Conservation (phyloP, 2,888 invertebrate genomes). For the Phlogophora meticulosa region DNA sequence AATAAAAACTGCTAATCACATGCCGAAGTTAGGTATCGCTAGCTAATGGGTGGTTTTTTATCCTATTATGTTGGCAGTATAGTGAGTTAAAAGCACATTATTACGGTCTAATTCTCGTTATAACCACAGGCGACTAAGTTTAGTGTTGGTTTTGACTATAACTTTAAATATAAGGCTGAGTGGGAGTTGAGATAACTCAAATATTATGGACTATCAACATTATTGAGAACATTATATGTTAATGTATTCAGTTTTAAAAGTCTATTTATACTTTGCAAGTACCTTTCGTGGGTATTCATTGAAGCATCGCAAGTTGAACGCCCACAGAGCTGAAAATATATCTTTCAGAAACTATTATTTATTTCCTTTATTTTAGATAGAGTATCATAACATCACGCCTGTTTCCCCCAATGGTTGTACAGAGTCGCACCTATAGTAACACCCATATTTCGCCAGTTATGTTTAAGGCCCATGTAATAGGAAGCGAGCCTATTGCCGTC, state of each 20-base stretch:
- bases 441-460: no score
- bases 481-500: no score
- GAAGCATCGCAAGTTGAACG: not conserved
- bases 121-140: slow-evolving; percentile 27
- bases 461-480: no score
- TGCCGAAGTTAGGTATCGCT: slow-evolving; percentile 41
- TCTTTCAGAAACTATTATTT: not conserved
- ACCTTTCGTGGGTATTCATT: slow-evolving; percentile 1
- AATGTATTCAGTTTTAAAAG: not conserved
- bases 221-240: not conserved
- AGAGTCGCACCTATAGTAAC: no score
- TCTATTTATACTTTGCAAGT: not conserved
- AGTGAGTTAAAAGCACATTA: slow-evolving; percentile 58
- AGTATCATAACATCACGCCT: no score
- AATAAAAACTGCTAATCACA: slow-evolving; percentile 62
- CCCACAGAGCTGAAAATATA: not conserved
- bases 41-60: slow-evolving; percentile 65
- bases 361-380: not conserved
- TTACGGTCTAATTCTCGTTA: slow-evolving; percentile 19
- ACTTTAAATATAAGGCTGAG: slow-evolving; percentile 20
- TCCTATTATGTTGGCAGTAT: slow-evolving; percentile 63
- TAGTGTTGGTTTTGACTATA: slow-evolving; percentile 35
- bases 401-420: no score
- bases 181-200: not conserved
- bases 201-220: not conserved